Evolutionary conservation across 2,113 vertebrate genomes (phyloP), one percentile per base, ranked within the genome.

Genomic region (Eublepharis macularius): DNA sequence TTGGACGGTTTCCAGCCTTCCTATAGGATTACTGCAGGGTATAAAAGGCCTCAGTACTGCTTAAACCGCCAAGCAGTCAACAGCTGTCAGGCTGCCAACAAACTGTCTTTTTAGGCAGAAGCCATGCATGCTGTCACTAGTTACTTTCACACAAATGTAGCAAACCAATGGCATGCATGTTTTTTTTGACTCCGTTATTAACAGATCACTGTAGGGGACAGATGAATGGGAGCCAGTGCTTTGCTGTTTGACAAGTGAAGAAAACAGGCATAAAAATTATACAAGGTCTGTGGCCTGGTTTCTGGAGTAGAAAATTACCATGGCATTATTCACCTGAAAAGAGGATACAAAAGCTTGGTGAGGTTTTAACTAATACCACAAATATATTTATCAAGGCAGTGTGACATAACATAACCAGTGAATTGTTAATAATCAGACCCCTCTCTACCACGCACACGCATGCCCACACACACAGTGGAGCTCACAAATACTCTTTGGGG

Each of bases 1-100:
- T 39, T 91, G 85, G 81, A 81, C 34, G 13, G 51, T 74, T 89
- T 92, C 85, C 90, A 84, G 70, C 24, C 45, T 89, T 92, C 85
- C 89, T 83, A 60, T 69, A 87, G 83, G 68, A 91, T 93, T 80
- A 88, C 47, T 79, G 24, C 43, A 87, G 73, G 73, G 45, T 88
- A 90, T 57, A 11, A n/a, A 78, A 70, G 72, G 77, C 57, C 84
- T 87, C 65, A 51, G 16, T 66, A 63, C 26, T 87, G n/a, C 81
- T 93, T 92, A 93, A 89, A 90, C 70, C 90, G 47, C 80, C 75
- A 85, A 90, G 83, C 32, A 89, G 85, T 89, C 89, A 92, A 86
- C 76, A 90, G 49, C 34, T 92, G 87, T 93, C 88, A 94, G 57
- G 36, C 26, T 85, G 88, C 87, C 89, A 92, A 89, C 80, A 75